These are phyloP conservation scores for Dromococcyx pavoninus DNA, from an alignment of 2,797 vertebrate genomes.

Conservation along the genomic window DNA sequence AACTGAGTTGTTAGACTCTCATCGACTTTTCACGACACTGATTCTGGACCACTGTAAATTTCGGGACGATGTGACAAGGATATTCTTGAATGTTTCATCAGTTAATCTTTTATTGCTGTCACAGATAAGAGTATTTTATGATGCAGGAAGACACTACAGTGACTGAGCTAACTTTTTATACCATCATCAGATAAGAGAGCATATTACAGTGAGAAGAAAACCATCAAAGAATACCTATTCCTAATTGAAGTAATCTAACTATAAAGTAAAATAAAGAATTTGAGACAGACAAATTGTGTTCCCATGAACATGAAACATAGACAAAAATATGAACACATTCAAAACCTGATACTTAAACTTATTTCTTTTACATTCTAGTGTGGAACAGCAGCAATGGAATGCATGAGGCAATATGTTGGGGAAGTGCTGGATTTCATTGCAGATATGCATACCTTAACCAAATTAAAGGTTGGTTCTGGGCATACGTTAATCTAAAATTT, in stretches of 20 bases:
- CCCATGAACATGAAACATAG: neutral
- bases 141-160: neutral
- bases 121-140: neutral
- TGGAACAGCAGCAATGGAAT: conserved; percentile 97
- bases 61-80: neutral
- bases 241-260: neutral
- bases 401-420: conserved; percentile 92
- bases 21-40: neutral
- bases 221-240: neutral
- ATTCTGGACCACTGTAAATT: neutral
- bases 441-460: conserved; percentile 98
- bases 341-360: neutral
- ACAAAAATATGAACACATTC: neutral
- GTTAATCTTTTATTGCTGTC: neutral
- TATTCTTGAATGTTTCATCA: neutral
- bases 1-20: neutral
- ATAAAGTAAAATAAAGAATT: neutral
- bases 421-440: conserved; percentile 98
- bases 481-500: neutral
- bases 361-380: conserved; percentile 82
- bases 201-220: neutral
- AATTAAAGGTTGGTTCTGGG: conserved; percentile 87
- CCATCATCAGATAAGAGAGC: neutral
- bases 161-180: neutral
- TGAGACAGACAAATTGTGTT: neutral